Conservation (phyloP, 2,797 vertebrate genomes). For the Dromococcyx pavoninus region DNA sequence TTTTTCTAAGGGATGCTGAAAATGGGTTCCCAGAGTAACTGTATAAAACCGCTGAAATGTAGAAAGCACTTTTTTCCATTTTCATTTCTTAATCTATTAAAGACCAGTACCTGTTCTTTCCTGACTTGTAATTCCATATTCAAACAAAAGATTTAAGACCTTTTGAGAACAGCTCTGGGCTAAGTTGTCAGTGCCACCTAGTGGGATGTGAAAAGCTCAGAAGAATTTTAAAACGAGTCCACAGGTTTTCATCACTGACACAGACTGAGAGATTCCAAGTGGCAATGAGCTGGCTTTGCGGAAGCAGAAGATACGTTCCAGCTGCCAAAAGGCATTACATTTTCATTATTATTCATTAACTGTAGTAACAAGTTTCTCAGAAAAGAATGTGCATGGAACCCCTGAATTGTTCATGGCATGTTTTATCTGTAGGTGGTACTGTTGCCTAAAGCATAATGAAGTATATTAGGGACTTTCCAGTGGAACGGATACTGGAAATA, state of each 20-base stretch:
- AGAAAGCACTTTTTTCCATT: background rate
- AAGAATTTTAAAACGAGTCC: background rate
- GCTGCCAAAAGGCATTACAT: background rate
- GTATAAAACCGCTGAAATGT: background rate
- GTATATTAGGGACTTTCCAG: background rate
- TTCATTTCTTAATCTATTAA: background rate
- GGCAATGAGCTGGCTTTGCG: background rate
- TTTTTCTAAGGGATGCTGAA: background rate
- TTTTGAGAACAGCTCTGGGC: background rate
- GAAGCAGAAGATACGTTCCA: background rate
- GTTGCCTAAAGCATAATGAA: slow-evolving; percentile 1
- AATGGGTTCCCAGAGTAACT: background rate
- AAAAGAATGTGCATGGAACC: background rate
- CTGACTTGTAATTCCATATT: background rate
- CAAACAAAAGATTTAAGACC: background rate
- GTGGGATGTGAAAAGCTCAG: background rate
- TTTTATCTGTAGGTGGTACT: slow-evolving; percentile 58
- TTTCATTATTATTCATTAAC: background rate
- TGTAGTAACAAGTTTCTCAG: background rate
- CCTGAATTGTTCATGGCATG: background rate
- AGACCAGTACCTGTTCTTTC: background rate
- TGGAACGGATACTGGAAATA: background rate
- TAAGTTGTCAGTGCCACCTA: background rate
- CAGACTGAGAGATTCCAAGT: background rate
- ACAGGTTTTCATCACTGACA: background rate